Base-by-base conservation (phyloP, 1,140 invertebrate species). In the Leptinotarsa lineolata region DNA sequence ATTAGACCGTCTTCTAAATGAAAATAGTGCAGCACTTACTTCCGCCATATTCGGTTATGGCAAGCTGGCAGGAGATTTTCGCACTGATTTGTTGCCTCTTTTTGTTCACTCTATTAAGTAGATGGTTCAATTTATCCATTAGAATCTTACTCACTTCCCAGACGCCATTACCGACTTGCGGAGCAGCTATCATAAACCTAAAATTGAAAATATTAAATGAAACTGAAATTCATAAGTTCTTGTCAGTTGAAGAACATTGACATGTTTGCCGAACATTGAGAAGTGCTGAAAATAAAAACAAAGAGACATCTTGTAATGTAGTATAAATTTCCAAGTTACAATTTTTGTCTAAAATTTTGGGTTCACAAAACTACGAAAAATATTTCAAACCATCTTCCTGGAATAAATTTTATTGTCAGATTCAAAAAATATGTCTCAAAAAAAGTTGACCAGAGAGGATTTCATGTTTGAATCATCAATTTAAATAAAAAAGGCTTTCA, bases 51-150 rank as follows among this genome's bases (percentile, higher is more conserved):
- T 92, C 90, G 16, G 90, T 91, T 60, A 92, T 89, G 6, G 89
- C 90, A 21, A 93, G 81, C 78, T 91, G 90, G 80, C 90, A 93
- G 16, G 88, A 88, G 70, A 92, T 88, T 81, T 87, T 89, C 18
- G 89, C 88, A 74, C 86, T 87, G 18, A 89, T 83, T 61, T 87
- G 85, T 77, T 89, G 85, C 72, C 85, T 84, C 74, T 88, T 87
- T 20, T 85, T 82, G 66, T 87, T 86, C 3, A 89, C 81, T 75
- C 86, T 86, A 58, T 85, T 86, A 2, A 89, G 81, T 44, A 88
- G 15, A 54, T 79, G 81, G 74, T 82, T 85, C 59, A 91, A 68
- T 73, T 90, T 87, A 46, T 90, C 85, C 76, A 90, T 83, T 24
- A 90, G 84, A 73, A 87, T 89, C 83, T 86, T 85, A 74, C 85